phyloP scores from a whole-genome alignment of 2,888 invertebrate genomes.

The Agrenia bidenticulata region DNA sequence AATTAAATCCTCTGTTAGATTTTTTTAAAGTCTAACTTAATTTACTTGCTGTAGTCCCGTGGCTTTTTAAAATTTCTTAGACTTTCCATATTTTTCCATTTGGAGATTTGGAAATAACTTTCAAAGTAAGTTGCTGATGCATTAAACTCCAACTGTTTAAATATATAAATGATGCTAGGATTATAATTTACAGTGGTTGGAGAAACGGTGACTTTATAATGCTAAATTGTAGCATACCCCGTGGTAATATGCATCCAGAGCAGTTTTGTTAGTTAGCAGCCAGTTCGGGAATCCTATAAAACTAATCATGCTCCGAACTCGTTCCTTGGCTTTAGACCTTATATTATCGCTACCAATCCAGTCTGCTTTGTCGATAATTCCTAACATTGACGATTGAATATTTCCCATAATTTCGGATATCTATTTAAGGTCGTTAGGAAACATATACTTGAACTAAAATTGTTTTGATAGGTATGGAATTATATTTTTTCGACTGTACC shows the following conservation, averaged over 20 bases:
- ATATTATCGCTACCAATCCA: slow-evolving; percentile 89
- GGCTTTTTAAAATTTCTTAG: slow-evolving; percentile 31
- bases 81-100: slow-evolving; percentile 39
- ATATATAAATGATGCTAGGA: background rate
- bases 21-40: no score
- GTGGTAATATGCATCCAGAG: slow-evolving; percentile 75
- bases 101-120: slow-evolving; percentile 33
- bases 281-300: slow-evolving; percentile 92
- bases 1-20: no score
- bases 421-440: slow-evolving; percentile 22
- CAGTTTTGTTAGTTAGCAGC: slow-evolving; percentile 67
- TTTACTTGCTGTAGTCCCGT: slow-evolving; percentile 35
- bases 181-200: no score
- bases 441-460: background rate
- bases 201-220: no score
- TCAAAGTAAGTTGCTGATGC: slow-evolving; percentile 31
- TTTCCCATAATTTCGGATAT: slow-evolving; percentile 77
- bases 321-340: slow-evolving; percentile 69
- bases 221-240: slow-evolving; percentile 60
- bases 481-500: slow-evolving; percentile 31
- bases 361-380: slow-evolving; percentile 72
- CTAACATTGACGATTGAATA: slow-evolving; percentile 77
- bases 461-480: no score
- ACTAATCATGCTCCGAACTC: slow-evolving; percentile 77
- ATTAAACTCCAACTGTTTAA: background rate